These are phyloP conservation scores for Eupsittula cactorum DNA, from an alignment of 2,113 vertebrate genomes.

Conservation along the genomic window DNA sequence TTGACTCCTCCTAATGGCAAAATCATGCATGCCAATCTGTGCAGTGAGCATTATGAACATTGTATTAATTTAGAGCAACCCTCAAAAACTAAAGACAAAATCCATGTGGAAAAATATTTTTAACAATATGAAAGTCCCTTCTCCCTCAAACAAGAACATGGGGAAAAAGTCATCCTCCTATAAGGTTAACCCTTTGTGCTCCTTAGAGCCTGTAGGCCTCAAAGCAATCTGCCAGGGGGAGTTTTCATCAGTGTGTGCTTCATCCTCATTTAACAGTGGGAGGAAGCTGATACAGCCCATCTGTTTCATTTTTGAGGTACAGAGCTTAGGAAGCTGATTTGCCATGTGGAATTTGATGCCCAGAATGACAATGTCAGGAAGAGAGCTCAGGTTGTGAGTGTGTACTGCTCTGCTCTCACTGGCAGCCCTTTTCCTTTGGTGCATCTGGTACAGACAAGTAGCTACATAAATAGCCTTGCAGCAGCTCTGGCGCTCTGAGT, in stretches of 20 bases:
- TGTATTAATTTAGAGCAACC: not conserved
- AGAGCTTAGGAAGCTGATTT: not conserved
- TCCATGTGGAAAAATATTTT: not conserved
- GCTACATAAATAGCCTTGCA: not conserved
- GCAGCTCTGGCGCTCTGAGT: not conserved
- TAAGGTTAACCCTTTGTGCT: not conserved
- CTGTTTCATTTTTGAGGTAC: not conserved
- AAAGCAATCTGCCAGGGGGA: not conserved
- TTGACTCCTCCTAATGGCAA: not conserved
- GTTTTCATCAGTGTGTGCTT: not conserved
- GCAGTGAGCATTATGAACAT: not conserved
- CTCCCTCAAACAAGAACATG: not conserved
- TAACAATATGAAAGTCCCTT: not conserved
- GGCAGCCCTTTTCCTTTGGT: not conserved
- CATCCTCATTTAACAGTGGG: not conserved
- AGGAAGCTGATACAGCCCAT: not conserved
- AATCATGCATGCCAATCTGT: not conserved
- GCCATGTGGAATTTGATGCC: accelerated
- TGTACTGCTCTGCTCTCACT: not conserved
- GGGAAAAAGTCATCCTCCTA: not conserved
- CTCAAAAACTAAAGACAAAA: not conserved
- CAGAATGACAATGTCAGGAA: not conserved
- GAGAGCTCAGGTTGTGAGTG: not conserved
- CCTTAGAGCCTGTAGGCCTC: not conserved
- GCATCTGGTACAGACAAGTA: not conserved